phyloP scores from a whole-genome alignment of 2,888 invertebrate species.

The Epistrophella euchroma region DNA sequence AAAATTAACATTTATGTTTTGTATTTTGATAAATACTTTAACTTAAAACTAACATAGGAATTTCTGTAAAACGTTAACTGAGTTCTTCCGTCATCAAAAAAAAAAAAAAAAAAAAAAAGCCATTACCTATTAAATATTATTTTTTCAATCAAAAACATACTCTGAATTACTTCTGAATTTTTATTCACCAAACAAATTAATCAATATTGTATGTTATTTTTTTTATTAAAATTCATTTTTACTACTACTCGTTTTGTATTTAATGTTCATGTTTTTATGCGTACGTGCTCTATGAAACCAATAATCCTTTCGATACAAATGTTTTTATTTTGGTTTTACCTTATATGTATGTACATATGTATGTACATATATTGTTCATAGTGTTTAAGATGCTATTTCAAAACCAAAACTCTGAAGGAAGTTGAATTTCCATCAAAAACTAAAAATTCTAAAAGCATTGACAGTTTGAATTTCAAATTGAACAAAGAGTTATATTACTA shows the following conservation, averaged over 20 bases:
- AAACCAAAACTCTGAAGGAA: slow-evolving; percentile 1
- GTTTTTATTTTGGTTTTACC: slow-evolving; percentile 62
- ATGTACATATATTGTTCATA: slow-evolving; percentile 40
- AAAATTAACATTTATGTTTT: slow-evolving; percentile 42
- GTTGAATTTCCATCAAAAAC: slow-evolving; percentile 7
- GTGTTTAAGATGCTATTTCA: slow-evolving; percentile 32
- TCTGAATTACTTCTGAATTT: slow-evolving; percentile 46
- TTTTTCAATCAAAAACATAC: slow-evolving; percentile 41
- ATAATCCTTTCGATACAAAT: slow-evolving; percentile 81
- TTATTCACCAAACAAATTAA: slow-evolving; percentile 69
- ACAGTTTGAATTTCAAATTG: slow-evolving; percentile 40
- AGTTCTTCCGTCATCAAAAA: slow-evolving; percentile 63
- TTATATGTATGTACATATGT: slow-evolving; percentile 1
- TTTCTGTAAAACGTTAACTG: slow-evolving; percentile 60
- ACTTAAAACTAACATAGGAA: slow-evolving; percentile 68
- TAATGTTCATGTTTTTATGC: slow-evolving; percentile 79
- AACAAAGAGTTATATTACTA: slow-evolving; percentile 21
- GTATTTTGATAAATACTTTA: slow-evolving; percentile 68
- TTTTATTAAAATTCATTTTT: slow-evolving; percentile 58
- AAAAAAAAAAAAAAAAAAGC: slow-evolving; percentile 27
- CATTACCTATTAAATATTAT: not conserved
- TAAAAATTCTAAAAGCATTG: slow-evolving; percentile 42
- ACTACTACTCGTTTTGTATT: slow-evolving; percentile 62
- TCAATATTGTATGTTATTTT: slow-evolving; percentile 28
- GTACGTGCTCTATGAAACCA: slow-evolving; percentile 84